Percentiles rank a stretch among this genome's conserved stretches.
phyloP scores from a whole-genome alignment of 2,888 invertebrate genomes.

The Zygothrica quintamaculata region DNA sequence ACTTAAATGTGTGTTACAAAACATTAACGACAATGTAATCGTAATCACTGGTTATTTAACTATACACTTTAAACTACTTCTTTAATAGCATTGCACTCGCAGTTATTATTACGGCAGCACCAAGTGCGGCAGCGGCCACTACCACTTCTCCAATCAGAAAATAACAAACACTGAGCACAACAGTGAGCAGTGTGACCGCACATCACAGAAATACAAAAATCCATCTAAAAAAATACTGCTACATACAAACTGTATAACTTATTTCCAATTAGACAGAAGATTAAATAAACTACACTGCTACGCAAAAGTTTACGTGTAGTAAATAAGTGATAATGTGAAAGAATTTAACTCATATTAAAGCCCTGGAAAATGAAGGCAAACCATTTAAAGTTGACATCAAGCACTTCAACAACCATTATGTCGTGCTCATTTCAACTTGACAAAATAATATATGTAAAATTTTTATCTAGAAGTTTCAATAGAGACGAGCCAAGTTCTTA shows the following conservation, averaged over 20 bases:
- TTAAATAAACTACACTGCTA: too few species aligned
- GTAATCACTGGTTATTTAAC: conserved; percentile 14
- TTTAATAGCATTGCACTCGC: conserved; percentile 17
- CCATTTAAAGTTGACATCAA: too few species aligned
- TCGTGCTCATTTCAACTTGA: too few species aligned
- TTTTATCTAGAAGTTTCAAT: too few species aligned
- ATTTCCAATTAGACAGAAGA: too few species aligned
- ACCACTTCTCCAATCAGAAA: not conserved
- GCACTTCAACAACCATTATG: too few species aligned
- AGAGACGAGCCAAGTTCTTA: not conserved
- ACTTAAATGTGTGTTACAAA: conserved; percentile 3
- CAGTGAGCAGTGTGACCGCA: not conserved
- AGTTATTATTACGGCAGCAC: conserved; percentile 35
- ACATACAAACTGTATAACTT: not conserved
- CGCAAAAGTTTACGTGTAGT: too few species aligned
- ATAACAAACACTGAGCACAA: conserved; percentile 30
- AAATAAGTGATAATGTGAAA: too few species aligned
- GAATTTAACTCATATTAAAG: too few species aligned
- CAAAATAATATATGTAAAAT: too few species aligned
- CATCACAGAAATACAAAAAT: not conserved
- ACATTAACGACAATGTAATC: not conserved
- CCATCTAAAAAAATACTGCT: conserved; percentile 17
- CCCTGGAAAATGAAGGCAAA: too few species aligned
- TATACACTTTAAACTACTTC: conserved; percentile 12
- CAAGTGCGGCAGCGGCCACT: not conserved